Percentiles rank a stretch among this genome's conserved stretches.
These are phyloP conservation scores for Onychostruthus taczanowskii DNA, from an alignment of 2,113 vertebrate species.

Conservation along the genomic window DNA sequence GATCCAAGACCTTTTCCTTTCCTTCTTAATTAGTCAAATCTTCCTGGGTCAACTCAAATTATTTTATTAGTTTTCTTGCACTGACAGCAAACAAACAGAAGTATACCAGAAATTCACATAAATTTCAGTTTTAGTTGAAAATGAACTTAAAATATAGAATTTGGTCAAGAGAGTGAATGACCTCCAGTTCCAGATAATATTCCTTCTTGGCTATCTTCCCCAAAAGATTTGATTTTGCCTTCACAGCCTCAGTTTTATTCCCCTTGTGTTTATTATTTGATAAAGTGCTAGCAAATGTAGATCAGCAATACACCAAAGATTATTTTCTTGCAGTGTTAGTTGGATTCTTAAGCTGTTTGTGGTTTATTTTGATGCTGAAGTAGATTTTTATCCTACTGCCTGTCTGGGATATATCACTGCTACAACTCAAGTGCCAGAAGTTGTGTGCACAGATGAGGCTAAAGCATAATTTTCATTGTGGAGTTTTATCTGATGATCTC, in stretches of 20 bases:
- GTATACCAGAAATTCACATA: neutral
- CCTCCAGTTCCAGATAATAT: neutral
- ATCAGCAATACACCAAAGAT: constrained; percentile 1
- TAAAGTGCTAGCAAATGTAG: constrained; percentile 6
- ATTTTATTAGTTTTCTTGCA: neutral
- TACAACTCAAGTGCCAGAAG: neutral
- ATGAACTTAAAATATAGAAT: neutral
- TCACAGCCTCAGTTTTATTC: neutral
- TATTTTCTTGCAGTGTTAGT: constrained; percentile 40
- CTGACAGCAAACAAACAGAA: neutral
- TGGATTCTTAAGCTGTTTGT: constrained; percentile 53
- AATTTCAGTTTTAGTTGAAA: neutral
- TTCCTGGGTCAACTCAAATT: neutral
- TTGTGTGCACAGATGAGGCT: neutral
- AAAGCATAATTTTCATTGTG: neutral
- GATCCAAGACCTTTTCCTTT: neutral
- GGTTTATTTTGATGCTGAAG: constrained; percentile 23
- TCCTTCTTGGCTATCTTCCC: neutral
- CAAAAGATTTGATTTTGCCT: constrained; percentile 25
- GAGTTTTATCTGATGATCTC: constrained; percentile 1
- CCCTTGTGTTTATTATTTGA: constrained; percentile 25
- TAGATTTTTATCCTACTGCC: constrained; percentile 17
- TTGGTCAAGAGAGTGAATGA: neutral
- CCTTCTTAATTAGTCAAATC: neutral
- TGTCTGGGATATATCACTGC: constrained; percentile 6